Conservation (phyloP, 2,113 vertebrate genomes). For the Vulpes vulpes region DNA sequence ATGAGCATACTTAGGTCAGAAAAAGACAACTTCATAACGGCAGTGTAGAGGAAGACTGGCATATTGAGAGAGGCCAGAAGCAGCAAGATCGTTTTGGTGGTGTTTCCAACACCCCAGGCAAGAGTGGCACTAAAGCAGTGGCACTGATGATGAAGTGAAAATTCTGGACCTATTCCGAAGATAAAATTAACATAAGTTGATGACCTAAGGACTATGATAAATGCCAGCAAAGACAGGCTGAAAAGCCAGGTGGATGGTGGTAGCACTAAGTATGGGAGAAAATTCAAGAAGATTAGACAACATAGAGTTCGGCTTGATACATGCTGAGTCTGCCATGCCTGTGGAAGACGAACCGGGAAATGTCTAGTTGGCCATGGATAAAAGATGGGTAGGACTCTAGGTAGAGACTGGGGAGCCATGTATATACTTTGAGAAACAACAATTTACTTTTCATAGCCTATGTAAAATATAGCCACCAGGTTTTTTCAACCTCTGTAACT, state of each 20-base stretch:
- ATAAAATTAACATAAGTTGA: constrained; percentile 36
- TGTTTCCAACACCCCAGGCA: neutral
- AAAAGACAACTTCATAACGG: neutral
- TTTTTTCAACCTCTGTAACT: constrained; percentile 55
- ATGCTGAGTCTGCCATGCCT: neutral
- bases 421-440: neutral
- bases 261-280: neutral
- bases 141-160: neutral
- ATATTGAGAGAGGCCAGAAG: neutral
- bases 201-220: neutral
- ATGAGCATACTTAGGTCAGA: constrained; percentile 22
- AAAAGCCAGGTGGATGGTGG: neutral
- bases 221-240: neutral
- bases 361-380: neutral
- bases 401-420: neutral
- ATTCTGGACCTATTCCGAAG: constrained; percentile 32
- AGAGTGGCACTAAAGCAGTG: neutral
- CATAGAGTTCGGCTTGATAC: neutral
- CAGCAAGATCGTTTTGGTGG: neutral
- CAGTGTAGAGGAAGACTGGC: neutral
- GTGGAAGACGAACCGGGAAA: neutral
- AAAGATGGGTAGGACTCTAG: neutral
- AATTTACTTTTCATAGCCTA: constrained; percentile 35
- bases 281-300: neutral
- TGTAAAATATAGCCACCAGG: constrained; percentile 39